Conservation (phyloP, 1,140 invertebrate genomes). For the Chrysomallon squamiferum region DNA sequence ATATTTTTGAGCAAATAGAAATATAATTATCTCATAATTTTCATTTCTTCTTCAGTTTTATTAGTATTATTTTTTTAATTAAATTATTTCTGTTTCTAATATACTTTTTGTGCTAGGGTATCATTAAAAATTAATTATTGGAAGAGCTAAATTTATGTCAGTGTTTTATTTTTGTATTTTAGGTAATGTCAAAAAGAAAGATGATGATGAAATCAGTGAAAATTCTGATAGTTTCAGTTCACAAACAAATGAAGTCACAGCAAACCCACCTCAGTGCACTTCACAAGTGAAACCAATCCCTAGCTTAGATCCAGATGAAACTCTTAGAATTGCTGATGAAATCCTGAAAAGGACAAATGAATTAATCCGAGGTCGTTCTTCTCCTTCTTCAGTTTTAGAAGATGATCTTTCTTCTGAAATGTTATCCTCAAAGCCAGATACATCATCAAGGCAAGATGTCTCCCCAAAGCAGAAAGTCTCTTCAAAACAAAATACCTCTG, state of each 20-base stretch:
- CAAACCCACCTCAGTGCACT: neutral
- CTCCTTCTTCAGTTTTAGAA: neutral
- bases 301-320: neutral
- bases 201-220: constrained; percentile 9
- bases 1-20: too few relatives aligned
- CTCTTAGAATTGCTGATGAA: constrained; percentile 1
- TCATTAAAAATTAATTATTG: too few relatives aligned
- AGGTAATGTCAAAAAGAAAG: neutral
- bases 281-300: neutral
- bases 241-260: neutral
- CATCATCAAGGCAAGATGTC: too few relatives aligned
- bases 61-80: too few relatives aligned
- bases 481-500: too few relatives aligned
- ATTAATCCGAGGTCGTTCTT: neutral
- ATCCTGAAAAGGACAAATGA: constrained; percentile 2
- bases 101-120: too few relatives aligned
- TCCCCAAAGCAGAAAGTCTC: too few relatives aligned
- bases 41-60: too few relatives aligned
- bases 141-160: too few relatives aligned
- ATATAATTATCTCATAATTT: too few relatives aligned
- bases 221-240: neutral
- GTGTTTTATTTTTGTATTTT: too few relatives aligned
- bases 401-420: neutral
- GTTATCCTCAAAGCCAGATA: neutral
- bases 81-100: too few relatives aligned